Conservation (phyloP, 1,140 invertebrate genomes). For the Oryzaephilus surinamensis region DNA sequence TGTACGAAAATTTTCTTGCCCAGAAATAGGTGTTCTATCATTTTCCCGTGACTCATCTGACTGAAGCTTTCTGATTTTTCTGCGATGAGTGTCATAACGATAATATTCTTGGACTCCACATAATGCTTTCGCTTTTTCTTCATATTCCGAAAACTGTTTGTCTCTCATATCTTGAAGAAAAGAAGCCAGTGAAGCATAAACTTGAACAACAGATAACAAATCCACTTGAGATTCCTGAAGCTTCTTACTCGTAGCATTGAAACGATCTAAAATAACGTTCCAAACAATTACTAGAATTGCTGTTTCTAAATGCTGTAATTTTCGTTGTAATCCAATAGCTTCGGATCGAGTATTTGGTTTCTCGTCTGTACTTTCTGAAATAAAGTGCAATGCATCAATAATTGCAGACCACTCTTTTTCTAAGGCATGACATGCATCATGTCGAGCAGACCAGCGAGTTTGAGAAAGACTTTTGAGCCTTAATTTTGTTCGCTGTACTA, state of each 20-base stretch:
- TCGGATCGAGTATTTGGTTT: not conserved
- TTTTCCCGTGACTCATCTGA: not conserved
- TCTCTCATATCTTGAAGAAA: not conserved
- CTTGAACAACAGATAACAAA: not conserved
- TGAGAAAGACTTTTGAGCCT: not conserved
- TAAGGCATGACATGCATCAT: slow-evolving; percentile 1
- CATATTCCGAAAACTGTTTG: not conserved
- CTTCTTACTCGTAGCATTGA: not conserved
- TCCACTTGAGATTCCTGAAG: not conserved
- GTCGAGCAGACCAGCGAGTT: slow-evolving; percentile 1
- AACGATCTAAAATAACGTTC: not conserved
- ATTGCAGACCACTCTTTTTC: not conserved
- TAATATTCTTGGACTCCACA: not conserved
- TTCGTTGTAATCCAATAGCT: not conserved
- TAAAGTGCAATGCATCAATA: not conserved
- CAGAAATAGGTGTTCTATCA: too few species aligned
- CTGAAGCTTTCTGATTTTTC: not conserved
- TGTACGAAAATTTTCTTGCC: too few species aligned
- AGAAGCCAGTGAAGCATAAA: not conserved
- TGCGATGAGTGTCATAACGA: not conserved
- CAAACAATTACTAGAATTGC: slow-evolving; percentile 7
- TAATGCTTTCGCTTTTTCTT: not conserved
- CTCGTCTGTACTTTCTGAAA: not conserved
- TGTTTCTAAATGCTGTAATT: slow-evolving; percentile 10
- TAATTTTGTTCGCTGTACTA: not conserved